Evolutionary conservation across 2,888 invertebrate species (phyloP).

Genomic region (Clistopyga incitator): DNA sequence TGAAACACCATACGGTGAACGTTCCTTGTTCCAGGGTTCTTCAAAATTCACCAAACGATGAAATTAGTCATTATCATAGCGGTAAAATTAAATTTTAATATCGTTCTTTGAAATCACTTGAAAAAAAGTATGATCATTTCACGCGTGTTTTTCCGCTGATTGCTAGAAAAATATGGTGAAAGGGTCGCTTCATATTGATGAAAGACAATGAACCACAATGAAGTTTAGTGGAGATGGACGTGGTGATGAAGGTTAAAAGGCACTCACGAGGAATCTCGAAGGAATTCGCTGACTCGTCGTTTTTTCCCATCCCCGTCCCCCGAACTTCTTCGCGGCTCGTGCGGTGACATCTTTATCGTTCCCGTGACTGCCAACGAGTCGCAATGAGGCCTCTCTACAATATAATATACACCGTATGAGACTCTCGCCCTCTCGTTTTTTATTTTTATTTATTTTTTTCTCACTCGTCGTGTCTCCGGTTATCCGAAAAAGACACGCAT

Average conservation of each 20-base stretch:
- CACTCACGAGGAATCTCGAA: constrained; percentile 65
- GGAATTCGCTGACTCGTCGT: constrained; percentile 80
- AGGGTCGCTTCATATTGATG: background rate
- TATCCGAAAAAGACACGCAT: constrained; percentile 64
- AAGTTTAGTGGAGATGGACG: constrained; percentile 21
- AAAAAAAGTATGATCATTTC: no score
- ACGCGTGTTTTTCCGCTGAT: no score
- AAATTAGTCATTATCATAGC: background rate
- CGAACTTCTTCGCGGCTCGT: constrained; percentile 71
- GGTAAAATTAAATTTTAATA: background rate
- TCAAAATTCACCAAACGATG: background rate
- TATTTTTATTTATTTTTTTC: background rate
- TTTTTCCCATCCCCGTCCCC: constrained; percentile 4
- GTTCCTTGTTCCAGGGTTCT: constrained; percentile 26
- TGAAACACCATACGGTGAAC: constrained; percentile 55
- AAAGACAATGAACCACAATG: no score
- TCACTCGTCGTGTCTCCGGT: constrained; percentile 54
- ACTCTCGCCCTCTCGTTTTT: background rate
- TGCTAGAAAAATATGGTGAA: background rate
- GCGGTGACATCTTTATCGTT: constrained; percentile 78
- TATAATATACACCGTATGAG: constrained; percentile 8
- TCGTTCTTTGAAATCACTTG: no score
- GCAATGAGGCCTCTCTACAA: constrained; percentile 30
- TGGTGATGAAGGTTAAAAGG: constrained; percentile 51
- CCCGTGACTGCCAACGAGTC: constrained; percentile 47